These are phyloP conservation scores for Microplitis manilae DNA, from an alignment of 2,888 invertebrate genomes.

Conservation along the genomic window DNA sequence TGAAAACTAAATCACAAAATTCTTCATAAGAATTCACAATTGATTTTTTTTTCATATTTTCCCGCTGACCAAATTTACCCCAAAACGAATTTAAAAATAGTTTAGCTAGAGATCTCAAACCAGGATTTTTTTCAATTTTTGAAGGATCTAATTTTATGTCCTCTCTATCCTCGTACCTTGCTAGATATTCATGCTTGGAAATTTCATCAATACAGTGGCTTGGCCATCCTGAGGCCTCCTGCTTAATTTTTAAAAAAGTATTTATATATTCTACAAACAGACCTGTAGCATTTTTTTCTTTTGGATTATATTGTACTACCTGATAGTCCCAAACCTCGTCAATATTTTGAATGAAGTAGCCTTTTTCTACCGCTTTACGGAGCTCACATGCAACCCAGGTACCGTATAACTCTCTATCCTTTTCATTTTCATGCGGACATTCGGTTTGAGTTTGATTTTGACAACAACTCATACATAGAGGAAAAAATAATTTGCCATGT, in stretches of 20 bases:
- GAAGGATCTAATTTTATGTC: constrained; percentile 48
- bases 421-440: constrained; percentile 56
- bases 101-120: constrained; percentile 54
- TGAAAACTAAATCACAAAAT: constrained; percentile 31
- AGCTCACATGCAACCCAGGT: constrained; percentile 64
- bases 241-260: constrained; percentile 54
- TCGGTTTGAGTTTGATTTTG: constrained; percentile 49
- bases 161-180: constrained; percentile 44
- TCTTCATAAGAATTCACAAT: constrained; percentile 21
- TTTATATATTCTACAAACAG: constrained; percentile 57
- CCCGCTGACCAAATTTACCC: constrained; percentile 37
- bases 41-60: constrained; percentile 33
- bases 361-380: constrained; percentile 56
- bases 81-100: constrained; percentile 56
- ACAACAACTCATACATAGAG: constrained; percentile 60
- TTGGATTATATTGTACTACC: constrained; percentile 47
- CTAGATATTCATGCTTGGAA: constrained; percentile 15
- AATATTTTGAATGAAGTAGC: constrained; percentile 58
- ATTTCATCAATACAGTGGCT: constrained; percentile 31
- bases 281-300: constrained; percentile 45
- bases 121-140: constrained; percentile 52
- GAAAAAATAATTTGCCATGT: constrained; percentile 58
- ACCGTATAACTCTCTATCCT: constrained; percentile 52
- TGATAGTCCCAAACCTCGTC: constrained; percentile 61
- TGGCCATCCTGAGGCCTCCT: constrained; percentile 54